Evolutionary conservation across 2,888 invertebrate genomes (phyloP).

Genomic region (Cryptocheilus praepositus): DNA sequence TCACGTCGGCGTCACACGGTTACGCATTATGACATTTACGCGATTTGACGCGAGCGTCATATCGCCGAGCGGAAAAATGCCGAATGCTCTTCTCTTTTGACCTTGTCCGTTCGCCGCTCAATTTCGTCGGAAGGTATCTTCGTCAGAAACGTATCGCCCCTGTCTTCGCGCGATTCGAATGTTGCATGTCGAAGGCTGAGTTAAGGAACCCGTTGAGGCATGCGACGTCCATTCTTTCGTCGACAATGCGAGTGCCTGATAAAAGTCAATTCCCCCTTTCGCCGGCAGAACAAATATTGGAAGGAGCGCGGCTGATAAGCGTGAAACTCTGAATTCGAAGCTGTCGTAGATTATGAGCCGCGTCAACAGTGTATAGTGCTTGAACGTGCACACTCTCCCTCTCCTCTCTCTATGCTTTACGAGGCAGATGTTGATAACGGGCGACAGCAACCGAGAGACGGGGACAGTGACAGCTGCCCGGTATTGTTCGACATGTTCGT

Average conservation of each 20-base stretch:
- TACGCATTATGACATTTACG: too few relatives aligned
- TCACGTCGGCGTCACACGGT: too few relatives aligned
- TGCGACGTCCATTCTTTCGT: constrained; percentile 47
- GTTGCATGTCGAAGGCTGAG: not conserved
- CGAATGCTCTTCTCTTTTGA: too few relatives aligned
- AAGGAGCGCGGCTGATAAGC: constrained; percentile 56
- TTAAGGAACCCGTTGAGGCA: constrained; percentile 34
- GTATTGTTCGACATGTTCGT: constrained; percentile 60
- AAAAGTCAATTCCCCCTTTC: constrained; percentile 50
- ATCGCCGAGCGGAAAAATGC: too few relatives aligned
- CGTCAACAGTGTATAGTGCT: constrained; percentile 25
- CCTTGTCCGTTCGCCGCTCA: too few relatives aligned
- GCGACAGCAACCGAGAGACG: constrained; percentile 46
- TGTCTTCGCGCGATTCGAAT: too few relatives aligned
- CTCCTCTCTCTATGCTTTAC: constrained; percentile 51
- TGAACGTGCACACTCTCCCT: constrained; percentile 37
- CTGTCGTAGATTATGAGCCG: constrained; percentile 53
- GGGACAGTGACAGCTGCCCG: constrained; percentile 64
- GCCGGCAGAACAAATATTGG: constrained; percentile 61
- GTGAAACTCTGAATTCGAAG: constrained; percentile 52
- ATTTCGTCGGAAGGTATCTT: too few relatives aligned
- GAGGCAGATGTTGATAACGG: constrained; percentile 68
- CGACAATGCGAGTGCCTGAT: constrained; percentile 50
- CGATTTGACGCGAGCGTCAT: too few relatives aligned
- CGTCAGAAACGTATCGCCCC: too few relatives aligned